phyloP scores from a whole-genome alignment of 1,140 invertebrate genomes.

The Brachystomella parvula region DNA sequence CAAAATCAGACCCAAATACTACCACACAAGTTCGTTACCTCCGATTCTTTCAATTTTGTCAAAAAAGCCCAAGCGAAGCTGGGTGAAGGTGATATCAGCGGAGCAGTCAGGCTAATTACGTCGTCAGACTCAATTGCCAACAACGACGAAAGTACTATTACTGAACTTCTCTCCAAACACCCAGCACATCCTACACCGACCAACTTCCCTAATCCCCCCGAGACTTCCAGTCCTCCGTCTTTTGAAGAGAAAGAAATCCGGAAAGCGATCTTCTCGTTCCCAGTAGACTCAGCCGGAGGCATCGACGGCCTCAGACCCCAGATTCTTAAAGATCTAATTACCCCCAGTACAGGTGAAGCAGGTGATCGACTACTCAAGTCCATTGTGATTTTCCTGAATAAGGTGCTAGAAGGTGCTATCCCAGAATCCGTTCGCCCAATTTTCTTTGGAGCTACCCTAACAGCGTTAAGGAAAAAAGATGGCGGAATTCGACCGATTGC shows the following conservation, averaged over 20 bases:
- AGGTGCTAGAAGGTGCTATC: neutral
- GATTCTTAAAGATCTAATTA: constrained; percentile 16
- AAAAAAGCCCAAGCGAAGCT: constrained; percentile 19
- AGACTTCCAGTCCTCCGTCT: neutral
- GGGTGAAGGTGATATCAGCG: constrained; percentile 7
- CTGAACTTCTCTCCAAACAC: constrained; percentile 1
- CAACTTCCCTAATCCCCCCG: neutral
- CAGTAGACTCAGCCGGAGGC: constrained; percentile 1
- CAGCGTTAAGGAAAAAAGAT: neutral
- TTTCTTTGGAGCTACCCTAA: neutral
- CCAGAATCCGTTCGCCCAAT: neutral
- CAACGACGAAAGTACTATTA: neutral
- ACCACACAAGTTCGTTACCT: neutral
- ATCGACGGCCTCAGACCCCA: constrained; percentile 12
- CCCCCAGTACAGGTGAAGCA: neutral
- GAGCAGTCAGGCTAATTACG: constrained; percentile 8
- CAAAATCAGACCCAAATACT: neutral
- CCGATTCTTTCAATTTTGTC: neutral
- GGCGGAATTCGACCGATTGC: neutral
- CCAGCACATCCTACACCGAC: constrained; percentile 1
- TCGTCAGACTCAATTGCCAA: constrained; percentile 12
- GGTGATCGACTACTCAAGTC: neutral
- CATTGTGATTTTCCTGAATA: neutral
- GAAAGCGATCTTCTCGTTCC: neutral
- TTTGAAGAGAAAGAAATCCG: neutral